phyloP scores from a whole-genome alignment of 2,888 invertebrate genomes.

The Girardia tigrina region DNA sequence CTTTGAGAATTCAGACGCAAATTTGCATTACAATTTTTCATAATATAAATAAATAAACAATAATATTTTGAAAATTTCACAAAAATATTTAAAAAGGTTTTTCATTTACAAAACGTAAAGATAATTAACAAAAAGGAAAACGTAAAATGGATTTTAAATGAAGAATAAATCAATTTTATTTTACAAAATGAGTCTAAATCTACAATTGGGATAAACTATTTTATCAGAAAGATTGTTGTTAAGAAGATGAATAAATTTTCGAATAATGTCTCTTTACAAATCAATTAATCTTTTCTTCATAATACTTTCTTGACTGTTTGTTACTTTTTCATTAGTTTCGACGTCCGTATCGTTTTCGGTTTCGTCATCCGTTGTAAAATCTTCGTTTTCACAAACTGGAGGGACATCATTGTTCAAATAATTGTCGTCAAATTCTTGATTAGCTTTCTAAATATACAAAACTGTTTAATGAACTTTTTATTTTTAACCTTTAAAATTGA shows the following conservation, averaged over 20 bases:
- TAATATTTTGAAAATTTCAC: no score
- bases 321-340: background rate
- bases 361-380: background rate
- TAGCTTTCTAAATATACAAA: conserved; percentile 2
- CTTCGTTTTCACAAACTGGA: background rate
- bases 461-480: no score
- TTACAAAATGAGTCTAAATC: background rate
- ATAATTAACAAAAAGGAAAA: no score
- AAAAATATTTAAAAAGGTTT: no score
- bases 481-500: no score
- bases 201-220: background rate
- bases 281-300: conserved; percentile 13
- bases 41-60: no score
- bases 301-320: background rate
- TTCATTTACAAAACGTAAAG: no score
- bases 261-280: background rate
- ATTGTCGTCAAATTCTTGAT: background rate
- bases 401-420: conserved; percentile 8
- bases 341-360: background rate
- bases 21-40: no score
- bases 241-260: background rate
- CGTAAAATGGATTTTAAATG: no score
- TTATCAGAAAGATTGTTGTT: background rate
- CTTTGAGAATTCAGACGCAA: no score
- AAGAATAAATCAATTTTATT: background rate